Base-by-base conservation (phyloP, 35 echinoderm and acorn worm genomes). In the Ophioderma brevispina region DNA sequence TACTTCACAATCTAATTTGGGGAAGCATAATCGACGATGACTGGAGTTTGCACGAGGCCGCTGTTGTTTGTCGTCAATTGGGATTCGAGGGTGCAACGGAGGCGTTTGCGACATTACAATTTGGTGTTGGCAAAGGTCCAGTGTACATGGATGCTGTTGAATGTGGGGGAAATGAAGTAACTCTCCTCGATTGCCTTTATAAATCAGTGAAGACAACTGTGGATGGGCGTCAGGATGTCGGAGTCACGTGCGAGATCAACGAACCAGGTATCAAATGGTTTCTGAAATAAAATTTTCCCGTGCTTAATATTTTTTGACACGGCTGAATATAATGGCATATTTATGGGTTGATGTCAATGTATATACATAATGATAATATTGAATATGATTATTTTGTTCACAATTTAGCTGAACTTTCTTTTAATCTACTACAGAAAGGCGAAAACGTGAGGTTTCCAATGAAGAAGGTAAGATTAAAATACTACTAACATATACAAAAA, bases 1-100 rank as follows among this genome's bases (percentile, higher is more conserved):
- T 92, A 31, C 80, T 78, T 34, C 76, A 86, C 77, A 39, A 92
- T 25, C 39, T 31, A 38, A 19, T 55, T 18, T 92, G 90, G 88
- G 88, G 88, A 10, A 90, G 79, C 30, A 79, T 90, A 3, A 59
- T 46, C 30, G 88, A 90, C 32, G 80, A 82, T 35, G 31, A 35
- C 0, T 90, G 88, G 88, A 79, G 41, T 17, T 39, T 64, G 14
- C 25, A 52, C 19, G 88, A 90, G 15, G 92, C 92, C 0, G 76
- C 42, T 25, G 92, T 94, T 38, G 87, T 86, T 10, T 94, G 92
- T 36, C 33, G 87, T 35, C 87, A 89, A 50, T 79, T 94, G 10
- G 87, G 87, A 36, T 87, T 55, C 21, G 0, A 1, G 19, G 23
- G 35, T 0, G 92, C 87, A 23, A 37, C 35, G 23, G 75, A 32